Evolutionary conservation across 92 coral and sea anemone genomes (phyloP).

Genomic region (Anthopleura xanthogrammica): DNA sequence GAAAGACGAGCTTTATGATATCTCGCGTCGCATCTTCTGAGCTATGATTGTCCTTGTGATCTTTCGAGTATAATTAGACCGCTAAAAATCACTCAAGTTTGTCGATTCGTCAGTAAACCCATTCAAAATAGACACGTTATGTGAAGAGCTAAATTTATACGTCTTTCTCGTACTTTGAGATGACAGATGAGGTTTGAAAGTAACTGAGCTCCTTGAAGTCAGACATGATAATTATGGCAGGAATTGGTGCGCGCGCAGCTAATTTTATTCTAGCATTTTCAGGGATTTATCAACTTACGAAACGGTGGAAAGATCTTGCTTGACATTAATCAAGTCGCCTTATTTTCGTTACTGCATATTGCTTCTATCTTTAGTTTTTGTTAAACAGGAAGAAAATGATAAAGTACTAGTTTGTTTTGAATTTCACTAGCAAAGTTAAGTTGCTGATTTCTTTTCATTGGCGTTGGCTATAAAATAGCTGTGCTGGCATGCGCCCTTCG

Average conservation of each 20-base stretch:
- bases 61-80: conserved; percentile 10
- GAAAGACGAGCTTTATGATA: conserved; percentile 3
- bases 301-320: background rate
- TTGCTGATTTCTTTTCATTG: too few relatives aligned
- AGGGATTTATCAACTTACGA: background rate
- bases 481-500: too few relatives aligned
- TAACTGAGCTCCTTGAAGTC: background rate
- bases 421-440: too few relatives aligned
- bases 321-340: background rate
- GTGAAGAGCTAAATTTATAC: conserved; percentile 19
- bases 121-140: background rate
- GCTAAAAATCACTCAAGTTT: conserved; percentile 1
- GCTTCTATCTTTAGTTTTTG: too few relatives aligned
- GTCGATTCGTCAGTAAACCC: background rate
- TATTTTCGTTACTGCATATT: too few relatives aligned
- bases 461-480: too few relatives aligned
- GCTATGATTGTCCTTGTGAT: conserved; percentile 14
- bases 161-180: conserved; percentile 10
- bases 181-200: conserved; percentile 13
- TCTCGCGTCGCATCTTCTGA: conserved; percentile 9
- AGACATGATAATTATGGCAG: background rate
- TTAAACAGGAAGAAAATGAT: too few relatives aligned
- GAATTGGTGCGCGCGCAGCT: background rate
- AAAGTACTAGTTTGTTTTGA: too few relatives aligned
- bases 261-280: background rate